phyloP scores from a whole-genome alignment of 2,888 invertebrate genomes.

The Chamaedrilus cognettii region DNA sequence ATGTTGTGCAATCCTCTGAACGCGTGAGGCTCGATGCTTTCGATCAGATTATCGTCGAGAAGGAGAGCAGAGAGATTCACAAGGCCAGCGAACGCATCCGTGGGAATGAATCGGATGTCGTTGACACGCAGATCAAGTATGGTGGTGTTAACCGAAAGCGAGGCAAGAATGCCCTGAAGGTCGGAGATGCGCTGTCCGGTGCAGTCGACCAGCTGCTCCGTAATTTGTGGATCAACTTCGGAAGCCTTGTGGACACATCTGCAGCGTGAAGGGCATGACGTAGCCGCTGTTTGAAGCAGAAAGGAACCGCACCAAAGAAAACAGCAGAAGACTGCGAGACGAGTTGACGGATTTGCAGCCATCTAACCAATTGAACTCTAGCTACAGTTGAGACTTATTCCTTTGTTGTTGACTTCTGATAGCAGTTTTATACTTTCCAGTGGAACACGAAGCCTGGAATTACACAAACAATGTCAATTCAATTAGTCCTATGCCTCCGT shows the following conservation, averaged over 20 bases:
- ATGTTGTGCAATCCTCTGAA: constrained; percentile 16
- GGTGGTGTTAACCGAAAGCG: constrained; percentile 7
- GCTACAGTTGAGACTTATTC: too few relatives aligned
- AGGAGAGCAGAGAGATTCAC: constrained; percentile 15
- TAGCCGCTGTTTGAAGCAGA: neutral
- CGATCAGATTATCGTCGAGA: constrained; percentile 15
- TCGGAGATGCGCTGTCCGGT: constrained; percentile 8
- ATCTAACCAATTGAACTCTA: too few relatives aligned
- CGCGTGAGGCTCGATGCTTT: constrained; percentile 8
- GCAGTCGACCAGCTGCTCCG: constrained; percentile 14
- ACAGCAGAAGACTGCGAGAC: constrained; percentile 5
- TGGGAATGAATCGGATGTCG: neutral
- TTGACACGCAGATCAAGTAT: constrained; percentile 17
- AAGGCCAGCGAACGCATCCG: constrained; percentile 11
- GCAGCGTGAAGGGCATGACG: constrained; percentile 3
- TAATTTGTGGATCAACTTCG: neutral
- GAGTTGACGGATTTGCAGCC: too few relatives aligned
- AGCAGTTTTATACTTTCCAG: too few relatives aligned
- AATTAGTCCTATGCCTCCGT: too few relatives aligned
- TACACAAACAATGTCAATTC: too few relatives aligned
- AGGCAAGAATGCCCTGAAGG: neutral
- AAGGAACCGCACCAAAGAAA: neutral
- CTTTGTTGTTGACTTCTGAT: too few relatives aligned
- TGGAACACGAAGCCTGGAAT: too few relatives aligned
- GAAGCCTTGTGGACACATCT: neutral